Conservation (phyloP, 1,140 invertebrate species). For the Anastrepha obliqua region DNA sequence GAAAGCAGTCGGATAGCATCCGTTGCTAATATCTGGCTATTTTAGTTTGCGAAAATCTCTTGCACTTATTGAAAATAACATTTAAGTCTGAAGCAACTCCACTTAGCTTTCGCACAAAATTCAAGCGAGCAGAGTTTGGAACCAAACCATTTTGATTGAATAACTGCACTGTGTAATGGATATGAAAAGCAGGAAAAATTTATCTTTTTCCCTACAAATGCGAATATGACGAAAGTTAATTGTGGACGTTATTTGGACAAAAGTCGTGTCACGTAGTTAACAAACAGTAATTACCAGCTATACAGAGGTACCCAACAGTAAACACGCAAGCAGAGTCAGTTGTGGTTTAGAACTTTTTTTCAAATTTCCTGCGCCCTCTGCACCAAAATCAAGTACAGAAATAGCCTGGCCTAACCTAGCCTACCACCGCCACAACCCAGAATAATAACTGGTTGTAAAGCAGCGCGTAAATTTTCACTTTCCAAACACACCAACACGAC, state of each 20-base stretch:
- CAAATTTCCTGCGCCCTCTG: not conserved
- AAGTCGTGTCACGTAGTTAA: conserved; percentile 21
- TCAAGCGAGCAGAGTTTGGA: too few species aligned
- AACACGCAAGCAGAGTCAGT: not conserved
- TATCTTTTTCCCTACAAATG: too few species aligned
- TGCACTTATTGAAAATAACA: too few species aligned
- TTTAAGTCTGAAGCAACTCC: too few species aligned
- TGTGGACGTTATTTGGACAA: not conserved
- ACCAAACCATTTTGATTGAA: too few species aligned
- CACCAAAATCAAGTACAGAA: not conserved
- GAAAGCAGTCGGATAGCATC: too few species aligned
- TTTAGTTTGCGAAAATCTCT: too few species aligned
- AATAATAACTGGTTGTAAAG: conserved; percentile 59
- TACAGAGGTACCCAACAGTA: not conserved
- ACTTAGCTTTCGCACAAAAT: too few species aligned
- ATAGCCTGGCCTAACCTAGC: not conserved
- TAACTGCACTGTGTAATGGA: too few species aligned
- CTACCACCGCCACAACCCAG: not conserved
- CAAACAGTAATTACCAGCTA: conserved; percentile 25
- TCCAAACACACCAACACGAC: conserved; percentile 15
- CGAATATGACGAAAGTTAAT: not conserved
- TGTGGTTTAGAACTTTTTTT: not conserved
- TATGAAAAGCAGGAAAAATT: too few species aligned
- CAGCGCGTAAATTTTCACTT: conserved; percentile 58
- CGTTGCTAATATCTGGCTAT: too few species aligned